A percentile compares a stretch with the other conserved stretches of the same genome.
phyloP scores from a whole-genome alignment of 2,113 vertebrate genomes.

The Saccopteryx bilineata region DNA sequence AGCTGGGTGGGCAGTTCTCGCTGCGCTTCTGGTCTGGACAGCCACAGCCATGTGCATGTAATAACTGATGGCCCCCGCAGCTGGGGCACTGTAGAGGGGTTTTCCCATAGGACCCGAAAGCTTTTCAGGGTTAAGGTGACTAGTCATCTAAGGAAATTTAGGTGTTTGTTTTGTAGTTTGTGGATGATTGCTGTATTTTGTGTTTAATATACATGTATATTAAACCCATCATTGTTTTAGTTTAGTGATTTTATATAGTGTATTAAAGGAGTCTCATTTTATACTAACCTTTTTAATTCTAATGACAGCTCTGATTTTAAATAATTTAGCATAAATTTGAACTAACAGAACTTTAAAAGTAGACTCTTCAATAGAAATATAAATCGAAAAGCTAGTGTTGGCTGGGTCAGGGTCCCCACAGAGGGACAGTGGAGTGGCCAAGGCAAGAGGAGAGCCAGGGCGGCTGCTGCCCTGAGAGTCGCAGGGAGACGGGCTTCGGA shows the following conservation, averaged over 20 bases:
- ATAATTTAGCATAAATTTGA: not conserved
- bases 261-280: not conserved
- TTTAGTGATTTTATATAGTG: not conserved
- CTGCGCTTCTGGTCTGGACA: not conserved
- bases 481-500: not conserved
- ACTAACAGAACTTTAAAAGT: not conserved
- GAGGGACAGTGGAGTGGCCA: not conserved
- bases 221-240: not conserved
- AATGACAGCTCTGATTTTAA: not conserved
- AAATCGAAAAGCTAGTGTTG: not conserved
- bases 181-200: not conserved
- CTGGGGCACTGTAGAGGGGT: not conserved
- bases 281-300: not conserved
- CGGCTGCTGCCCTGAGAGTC: not conserved
- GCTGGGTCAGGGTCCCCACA: not conserved
- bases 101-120: not conserved
- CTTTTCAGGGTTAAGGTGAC: not conserved
- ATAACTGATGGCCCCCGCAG: rapidly evolving
- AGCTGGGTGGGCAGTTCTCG: not conserved
- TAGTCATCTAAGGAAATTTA: not conserved
- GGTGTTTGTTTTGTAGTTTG: not conserved
- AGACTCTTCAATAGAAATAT: not conserved
- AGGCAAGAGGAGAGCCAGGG: not conserved
- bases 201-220: not conserved
- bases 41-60: rapidly evolving